Percentiles rank a stretch among this genome's conserved stretches.
phyloP scores from a whole-genome alignment of 2,888 invertebrate genomes.

The Rhimphoctona megacephalus region DNA sequence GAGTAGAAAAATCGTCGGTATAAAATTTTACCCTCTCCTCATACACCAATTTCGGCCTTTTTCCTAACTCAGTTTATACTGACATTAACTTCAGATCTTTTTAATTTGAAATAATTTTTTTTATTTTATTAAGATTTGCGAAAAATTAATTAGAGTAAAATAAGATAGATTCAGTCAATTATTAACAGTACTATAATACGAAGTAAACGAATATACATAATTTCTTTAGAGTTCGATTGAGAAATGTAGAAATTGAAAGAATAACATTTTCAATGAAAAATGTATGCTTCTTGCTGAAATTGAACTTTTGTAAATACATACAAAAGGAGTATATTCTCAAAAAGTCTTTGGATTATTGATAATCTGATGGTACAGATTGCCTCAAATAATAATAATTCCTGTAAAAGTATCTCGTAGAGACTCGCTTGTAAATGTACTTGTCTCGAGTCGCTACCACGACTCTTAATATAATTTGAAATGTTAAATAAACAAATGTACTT shows the following conservation, averaged over 20 bases:
- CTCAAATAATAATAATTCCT: background rate
- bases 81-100: conserved; percentile 1
- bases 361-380: background rate
- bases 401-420: too few relatives aligned
- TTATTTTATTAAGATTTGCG: background rate
- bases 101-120: background rate
- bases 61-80: background rate
- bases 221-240: background rate
- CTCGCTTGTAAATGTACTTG: too few relatives aligned
- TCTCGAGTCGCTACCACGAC: too few relatives aligned
- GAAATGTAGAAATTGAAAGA: too few relatives aligned
- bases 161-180: background rate
- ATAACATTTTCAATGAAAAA: background rate
- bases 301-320: too few relatives aligned
- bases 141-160: background rate
- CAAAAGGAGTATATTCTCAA: too few relatives aligned
- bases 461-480: background rate
- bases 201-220: background rate
- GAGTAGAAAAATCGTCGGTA: background rate
- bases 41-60: conserved; percentile 4
- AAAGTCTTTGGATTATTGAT: background rate
- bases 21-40: conserved; percentile 33
- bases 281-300: background rate
- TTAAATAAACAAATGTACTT: background rate
- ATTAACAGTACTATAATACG: background rate